Evolutionary conservation across 1,140 invertebrate species (phyloP).

Genomic region (Pissodes strobi): DNA sequence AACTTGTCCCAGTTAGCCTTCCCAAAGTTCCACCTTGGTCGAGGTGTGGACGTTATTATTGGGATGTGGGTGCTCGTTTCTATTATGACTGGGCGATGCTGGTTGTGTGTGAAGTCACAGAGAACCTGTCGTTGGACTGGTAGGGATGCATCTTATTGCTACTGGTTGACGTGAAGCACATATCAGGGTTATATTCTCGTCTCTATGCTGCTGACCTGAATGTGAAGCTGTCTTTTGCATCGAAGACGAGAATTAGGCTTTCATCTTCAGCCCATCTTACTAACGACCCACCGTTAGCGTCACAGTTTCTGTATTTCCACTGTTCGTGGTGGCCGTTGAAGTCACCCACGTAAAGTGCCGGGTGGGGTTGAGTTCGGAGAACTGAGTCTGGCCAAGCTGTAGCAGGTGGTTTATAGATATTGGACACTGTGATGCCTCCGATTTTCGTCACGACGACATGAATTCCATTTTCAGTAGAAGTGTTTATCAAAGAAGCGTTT

Average conservation of each 20-base stretch:
- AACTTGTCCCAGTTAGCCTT: too few species aligned
- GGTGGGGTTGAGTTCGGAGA: constrained; percentile 10
- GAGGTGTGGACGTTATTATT: constrained; percentile 17
- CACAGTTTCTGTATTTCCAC: constrained; percentile 26
- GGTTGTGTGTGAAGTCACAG: constrained; percentile 24
- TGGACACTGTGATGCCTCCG: constrained; percentile 1
- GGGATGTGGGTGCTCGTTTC: constrained; percentile 9
- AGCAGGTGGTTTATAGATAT: constrained; percentile 22
- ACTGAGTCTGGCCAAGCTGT: constrained; percentile 18
- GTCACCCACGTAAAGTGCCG: constrained; percentile 31
- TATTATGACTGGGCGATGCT: constrained; percentile 31
- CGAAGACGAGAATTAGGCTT: constrained; percentile 22
- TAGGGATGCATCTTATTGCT: constrained; percentile 4
- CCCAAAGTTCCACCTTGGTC: constrained; percentile 21
- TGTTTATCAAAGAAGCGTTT: constrained; percentile 7
- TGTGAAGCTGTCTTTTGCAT: constrained; percentile 33
- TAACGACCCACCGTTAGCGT: constrained; percentile 24
- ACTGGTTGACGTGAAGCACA: too few species aligned
- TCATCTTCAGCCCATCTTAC: constrained; percentile 30
- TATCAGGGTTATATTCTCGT: constrained; percentile 26
- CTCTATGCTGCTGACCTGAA: constrained; percentile 31
- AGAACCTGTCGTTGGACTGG: constrained; percentile 27
- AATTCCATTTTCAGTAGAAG: constrained; percentile 5
- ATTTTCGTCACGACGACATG: constrained; percentile 4
- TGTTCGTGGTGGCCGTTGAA: constrained; percentile 31